phyloP scores from a whole-genome alignment of 2,113 vertebrate genomes.

The Tonatia bakeri region DNA sequence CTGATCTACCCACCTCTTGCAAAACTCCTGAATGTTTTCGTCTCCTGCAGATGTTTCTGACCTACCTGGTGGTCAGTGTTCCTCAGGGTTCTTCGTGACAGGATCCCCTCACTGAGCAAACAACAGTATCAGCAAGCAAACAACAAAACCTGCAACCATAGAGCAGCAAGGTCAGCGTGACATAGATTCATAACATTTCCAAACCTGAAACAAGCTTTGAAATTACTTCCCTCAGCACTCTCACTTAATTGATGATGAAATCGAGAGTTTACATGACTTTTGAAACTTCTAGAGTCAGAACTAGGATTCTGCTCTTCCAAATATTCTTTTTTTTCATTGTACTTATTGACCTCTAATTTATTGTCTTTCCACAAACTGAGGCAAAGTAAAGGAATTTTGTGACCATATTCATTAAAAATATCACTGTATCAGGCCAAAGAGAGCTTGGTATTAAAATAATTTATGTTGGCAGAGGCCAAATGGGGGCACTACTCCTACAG shows the following conservation, averaged over 20 bases:
- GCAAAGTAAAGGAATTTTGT: background rate
- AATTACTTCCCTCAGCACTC: background rate
- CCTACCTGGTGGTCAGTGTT: background rate
- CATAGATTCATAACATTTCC: background rate
- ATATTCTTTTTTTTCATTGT: background rate
- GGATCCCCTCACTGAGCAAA: background rate
- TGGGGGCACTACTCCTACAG: background rate
- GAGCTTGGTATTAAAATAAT: background rate
- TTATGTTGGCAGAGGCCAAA: slow-evolving; percentile 1
- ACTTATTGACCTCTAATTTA: background rate
- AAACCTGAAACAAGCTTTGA: background rate
- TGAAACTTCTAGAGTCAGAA: background rate
- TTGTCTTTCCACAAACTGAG: slow-evolving; percentile 12
- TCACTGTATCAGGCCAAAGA: background rate
- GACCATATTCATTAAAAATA: background rate
- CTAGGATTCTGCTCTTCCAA: background rate
- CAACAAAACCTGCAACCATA: background rate
- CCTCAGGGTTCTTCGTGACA: background rate
- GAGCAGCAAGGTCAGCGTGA: background rate
- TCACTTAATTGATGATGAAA: background rate
- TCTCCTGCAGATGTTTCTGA: background rate
- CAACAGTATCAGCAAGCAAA: background rate
- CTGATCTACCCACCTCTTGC: background rate
- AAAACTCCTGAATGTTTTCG: background rate
- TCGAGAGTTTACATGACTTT: background rate